Base-by-base conservation (phyloP, 2,113 vertebrate species). In the Motacilla tschutschensis region DNA sequence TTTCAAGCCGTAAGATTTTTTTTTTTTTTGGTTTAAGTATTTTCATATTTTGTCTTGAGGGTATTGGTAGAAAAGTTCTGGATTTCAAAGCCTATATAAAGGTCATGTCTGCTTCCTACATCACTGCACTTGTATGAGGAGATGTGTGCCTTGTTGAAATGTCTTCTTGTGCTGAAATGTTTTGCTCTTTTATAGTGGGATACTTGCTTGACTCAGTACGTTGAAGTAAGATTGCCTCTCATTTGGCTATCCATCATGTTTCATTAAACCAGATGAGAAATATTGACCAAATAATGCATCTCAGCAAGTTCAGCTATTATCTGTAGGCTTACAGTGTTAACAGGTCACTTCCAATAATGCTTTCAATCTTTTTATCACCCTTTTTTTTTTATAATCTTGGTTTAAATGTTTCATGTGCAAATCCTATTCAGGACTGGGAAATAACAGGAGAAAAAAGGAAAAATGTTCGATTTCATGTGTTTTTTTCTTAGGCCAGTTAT, bases 1-100 rank as follows among this genome's bases (percentile, higher is more conserved):
- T 99, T 93, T 95, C 95, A 59, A 99, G 99, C 95, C 99, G 99
- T 99, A 96, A 98, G 98, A 78, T 54, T 47, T 14, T 6, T 89
- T 83, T n/a, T 87, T 14, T 6, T 85, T 17, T 33, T 33, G 4
- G 6, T 65, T 46, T 14, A 66, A 66, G 18, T 85, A 14, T 57
- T 83, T 74, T 83, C 10, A 7, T 81, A 63, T 87, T 91, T 90
- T 88, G 17, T 67, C 48, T 40, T 72, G 47, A 75, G 50, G 4
- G 57, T 38, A 10, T 62, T 31, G 2, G 19, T 21, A 24, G n/a
- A 67, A 62, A 35, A 71, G 2, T 24, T 46, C 19, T 26, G 8
- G 7, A 31, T 88, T 86, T 86, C 36, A 46, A 31, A 84, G 41
- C 54, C 19, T 64, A 0, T 77, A 2, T 76, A 38, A 83, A 90